phyloP scores from a whole-genome alignment of 2,113 vertebrate species.

The Podarcis muralis region DNA sequence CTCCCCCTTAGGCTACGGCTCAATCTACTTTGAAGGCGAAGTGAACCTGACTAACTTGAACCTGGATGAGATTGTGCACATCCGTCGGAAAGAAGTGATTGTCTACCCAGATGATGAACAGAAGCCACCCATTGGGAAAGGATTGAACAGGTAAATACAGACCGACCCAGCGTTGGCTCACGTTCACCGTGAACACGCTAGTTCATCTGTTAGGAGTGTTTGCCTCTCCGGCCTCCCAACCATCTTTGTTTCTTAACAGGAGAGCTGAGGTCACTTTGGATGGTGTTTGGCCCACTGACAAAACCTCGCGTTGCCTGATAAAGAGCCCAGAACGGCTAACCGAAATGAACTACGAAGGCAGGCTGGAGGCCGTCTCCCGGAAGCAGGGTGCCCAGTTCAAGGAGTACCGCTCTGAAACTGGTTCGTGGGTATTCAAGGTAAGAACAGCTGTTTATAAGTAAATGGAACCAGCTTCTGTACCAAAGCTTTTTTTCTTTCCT shows the following conservation, averaged over 20 bases:
- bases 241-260: conserved; percentile 47
- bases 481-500: fast-evolving
- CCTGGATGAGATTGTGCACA: conserved; percentile 93
- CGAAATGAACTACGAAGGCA: conserved; percentile 91
- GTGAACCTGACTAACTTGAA: conserved; percentile 88
- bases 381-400: conserved; percentile 93
- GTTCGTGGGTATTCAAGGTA: conserved; percentile 98
- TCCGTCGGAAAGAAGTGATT: conserved; percentile 94
- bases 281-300: conserved; percentile 96
- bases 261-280: conserved; percentile 93
- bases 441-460: background rate
- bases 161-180: fast-evolving
- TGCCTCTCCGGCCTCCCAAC: fast-evolving
- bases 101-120: conserved; percentile 91
- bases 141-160: conserved; percentile 86
- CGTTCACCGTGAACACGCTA: background rate
- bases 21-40: conserved; percentile 90
- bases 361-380: conserved; percentile 89
- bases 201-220: background rate
- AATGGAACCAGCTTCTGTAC: fast-evolving
- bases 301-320: conserved; percentile 89
- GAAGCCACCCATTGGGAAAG: conserved; percentile 88
- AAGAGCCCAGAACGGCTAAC: conserved; percentile 88
- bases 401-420: conserved; percentile 93
- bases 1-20: conserved; percentile 86